Evolutionary conservation across 1,140 invertebrate genomes (phyloP), one percentile per base, ranked within the genome.

Genomic region (Atta colombica): DNA sequence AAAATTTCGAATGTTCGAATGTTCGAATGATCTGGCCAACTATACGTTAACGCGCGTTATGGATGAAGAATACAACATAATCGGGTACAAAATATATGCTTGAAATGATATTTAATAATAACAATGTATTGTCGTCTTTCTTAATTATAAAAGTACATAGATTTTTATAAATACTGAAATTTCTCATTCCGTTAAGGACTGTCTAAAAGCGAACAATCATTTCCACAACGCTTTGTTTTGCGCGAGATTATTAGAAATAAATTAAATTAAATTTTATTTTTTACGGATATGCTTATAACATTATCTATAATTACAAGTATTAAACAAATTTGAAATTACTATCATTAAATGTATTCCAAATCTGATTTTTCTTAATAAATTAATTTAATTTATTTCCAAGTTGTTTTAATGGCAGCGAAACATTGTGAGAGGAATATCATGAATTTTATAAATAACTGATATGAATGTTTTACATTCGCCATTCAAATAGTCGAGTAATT

Each of bases 401-500:
- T 14, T 49, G 58, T 60, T 28, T 71, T 55, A 80, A 80, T 53
- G 2, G 21, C 25, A 28, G 55, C 16, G n/a, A 55, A 25, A 81
- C 21, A 21, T 81, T 58, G 35, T 28, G 66, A 58, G 16, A 65
- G n/a, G 18, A 71, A 81, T 45, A 8, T 18, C 14, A 25, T 28
- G 28, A 51, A 71, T 60, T 58, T 80, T 45, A 71, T 69, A 39
- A 81, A 81, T 81, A 81, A 14, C 10, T 63, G 35, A 35, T 49
- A 63, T 66, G 45, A 49, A 78, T 66, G 61, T 78, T 31, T 49
- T 25, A 75, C 35, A 53, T 77, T 77, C 49, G 58, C 49, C 18
- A 85, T 55, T 60, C 80, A 51, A 12, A 60, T 61, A 60, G 39
- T 60, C 51, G 53, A 86, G 21, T 45, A 71, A 69, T 18, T 51